Percentiles rank a stretch among this genome's conserved stretches.
Evolutionary conservation across 2,888 invertebrate species (phyloP).

Genomic region (Labia minor): DNA sequence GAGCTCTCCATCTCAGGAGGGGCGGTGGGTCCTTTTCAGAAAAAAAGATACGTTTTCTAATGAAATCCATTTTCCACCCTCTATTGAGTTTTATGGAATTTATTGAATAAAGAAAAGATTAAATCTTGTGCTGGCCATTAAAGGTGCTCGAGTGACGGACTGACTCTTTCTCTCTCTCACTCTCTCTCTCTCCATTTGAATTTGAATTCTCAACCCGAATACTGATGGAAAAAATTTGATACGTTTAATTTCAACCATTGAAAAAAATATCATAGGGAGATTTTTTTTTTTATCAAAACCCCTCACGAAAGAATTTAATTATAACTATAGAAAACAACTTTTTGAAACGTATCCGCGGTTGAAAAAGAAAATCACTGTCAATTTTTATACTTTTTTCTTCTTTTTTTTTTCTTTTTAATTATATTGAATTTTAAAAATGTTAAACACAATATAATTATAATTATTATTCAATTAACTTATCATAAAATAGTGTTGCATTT

Average conservation of each 20-base stretch:
- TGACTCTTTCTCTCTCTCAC: no score
- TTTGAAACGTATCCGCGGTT: no score
- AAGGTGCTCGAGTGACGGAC: neutral
- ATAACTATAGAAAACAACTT: no score
- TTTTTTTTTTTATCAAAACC: neutral
- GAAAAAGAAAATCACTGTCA: no score
- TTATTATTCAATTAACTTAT: no score
- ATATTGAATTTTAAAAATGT: no score
- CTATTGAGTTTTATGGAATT: conserved; percentile 13
- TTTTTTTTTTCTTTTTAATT: no score
- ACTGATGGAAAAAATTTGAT: neutral
- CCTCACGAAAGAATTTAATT: no score
- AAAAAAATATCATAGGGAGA: no score
- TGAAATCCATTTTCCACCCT: conserved; percentile 13
- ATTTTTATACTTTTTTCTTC: no score
- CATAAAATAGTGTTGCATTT: no score
- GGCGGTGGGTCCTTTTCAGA: neutral
- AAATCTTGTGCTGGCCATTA: neutral
- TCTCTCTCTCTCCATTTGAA: neutral
- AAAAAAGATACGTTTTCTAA: conserved; percentile 1
- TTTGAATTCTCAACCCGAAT: neutral
- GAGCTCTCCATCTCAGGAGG: neutral
- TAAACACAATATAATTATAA: no score
- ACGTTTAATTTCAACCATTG: neutral
- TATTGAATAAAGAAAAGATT: conserved; percentile 13